Base-by-base conservation (phyloP, 2,888 invertebrate species). In the Ptilodon capucinus region DNA sequence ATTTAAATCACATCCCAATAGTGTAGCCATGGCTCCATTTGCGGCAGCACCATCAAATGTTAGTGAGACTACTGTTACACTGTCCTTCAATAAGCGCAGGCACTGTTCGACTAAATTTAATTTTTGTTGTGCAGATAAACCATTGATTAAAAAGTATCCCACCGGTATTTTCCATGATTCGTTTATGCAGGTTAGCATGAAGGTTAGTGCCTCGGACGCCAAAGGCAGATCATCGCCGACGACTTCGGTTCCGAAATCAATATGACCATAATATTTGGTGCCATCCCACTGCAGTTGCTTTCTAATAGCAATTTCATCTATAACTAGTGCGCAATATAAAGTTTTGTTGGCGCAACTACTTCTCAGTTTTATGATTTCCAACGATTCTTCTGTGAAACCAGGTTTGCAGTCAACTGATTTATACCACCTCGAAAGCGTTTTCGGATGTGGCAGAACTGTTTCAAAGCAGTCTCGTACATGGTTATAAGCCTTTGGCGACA, bases 11-110 rank as follows among this genome's bases (percentile, higher is more conserved):
- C 48, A 48, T 13, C 40, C 42, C 3, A 51, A 39, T 28, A 34
- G 6, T 16, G 34, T 41, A 2, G 48, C 46, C 48, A 54, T 54
- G 0, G 41, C 13, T 0, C 46, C 32, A 23, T 54, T 54, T 0
- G 42, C 23, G 13, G 47, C 40, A 21, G 32, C 40, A 4, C 45
- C 54, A 14, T 54, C 48, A 8, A 51, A 52, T 7, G 48, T 55
- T 14, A 48, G 1, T 2, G 46, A 46, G 1, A 34, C 40, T 38
- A 52, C 21, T 41, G 41, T 13, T 13, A 51, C 46, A 6, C 48
- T 44, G 6, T 46, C 41, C 14, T 43, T 16, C 4, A 52, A 14
- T 6, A 46, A 42, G 14, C 44, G 39, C 11, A 48, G 42, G 42
- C 48, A 54, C 8, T 43, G 40, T 8, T 0, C 16, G 0, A 48